Percentiles rank a stretch among this genome's conserved stretches.
phyloP scores from a whole-genome alignment of 2,113 vertebrate genomes.

The Ovis canadensis region DNA sequence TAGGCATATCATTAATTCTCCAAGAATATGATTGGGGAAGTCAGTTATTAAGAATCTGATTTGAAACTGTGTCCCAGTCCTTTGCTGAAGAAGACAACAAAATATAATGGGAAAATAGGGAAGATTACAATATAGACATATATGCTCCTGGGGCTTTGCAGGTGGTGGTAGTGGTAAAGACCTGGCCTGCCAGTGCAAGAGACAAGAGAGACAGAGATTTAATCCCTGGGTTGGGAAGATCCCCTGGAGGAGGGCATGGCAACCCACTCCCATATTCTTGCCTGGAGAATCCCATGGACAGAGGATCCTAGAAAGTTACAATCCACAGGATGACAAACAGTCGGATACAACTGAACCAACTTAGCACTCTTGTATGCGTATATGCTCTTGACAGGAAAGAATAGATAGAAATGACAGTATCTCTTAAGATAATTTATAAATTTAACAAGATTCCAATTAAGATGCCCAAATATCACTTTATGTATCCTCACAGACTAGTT shows the following conservation, averaged over 20 bases:
- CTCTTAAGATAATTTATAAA: constrained; percentile 4
- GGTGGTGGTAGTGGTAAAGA: background rate
- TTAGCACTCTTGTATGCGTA: background rate
- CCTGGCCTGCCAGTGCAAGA: background rate
- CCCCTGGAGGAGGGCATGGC: background rate
- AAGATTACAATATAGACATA: background rate
- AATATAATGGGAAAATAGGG: background rate
- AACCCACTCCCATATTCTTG: background rate
- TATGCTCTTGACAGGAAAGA: background rate
- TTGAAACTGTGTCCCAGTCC: background rate
- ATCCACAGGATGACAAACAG: background rate
- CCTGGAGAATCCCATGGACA: background rate
- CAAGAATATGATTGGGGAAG: background rate
- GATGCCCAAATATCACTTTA: background rate
- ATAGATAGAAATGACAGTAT: background rate
- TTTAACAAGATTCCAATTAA: background rate
- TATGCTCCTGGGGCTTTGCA: background rate
- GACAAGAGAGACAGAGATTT: background rate
- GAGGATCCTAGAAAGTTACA: background rate
- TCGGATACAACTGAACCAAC: background rate
- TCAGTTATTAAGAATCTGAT: background rate
- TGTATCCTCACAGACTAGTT: background rate
- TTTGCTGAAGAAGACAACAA: background rate
- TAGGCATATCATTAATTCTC: background rate
- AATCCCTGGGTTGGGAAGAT: background rate